phyloP scores from a whole-genome alignment of 2,113 vertebrate species.

The Microtus montanus region DNA sequence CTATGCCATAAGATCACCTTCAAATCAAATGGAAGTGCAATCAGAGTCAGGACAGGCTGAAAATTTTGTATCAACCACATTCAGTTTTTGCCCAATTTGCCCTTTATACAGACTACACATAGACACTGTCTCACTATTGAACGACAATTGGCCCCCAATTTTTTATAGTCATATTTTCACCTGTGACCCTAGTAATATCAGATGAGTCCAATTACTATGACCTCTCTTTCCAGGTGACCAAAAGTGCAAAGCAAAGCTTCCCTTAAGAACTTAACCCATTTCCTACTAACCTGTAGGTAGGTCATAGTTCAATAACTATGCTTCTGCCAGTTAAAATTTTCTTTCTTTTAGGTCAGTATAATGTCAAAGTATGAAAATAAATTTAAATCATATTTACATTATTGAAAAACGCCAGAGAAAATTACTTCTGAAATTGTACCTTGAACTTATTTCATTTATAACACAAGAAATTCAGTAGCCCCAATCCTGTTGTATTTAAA shows the following conservation, averaged over 20 bases:
- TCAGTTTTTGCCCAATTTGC: no score
- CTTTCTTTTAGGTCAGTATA: conserved; percentile 24
- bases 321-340: conserved; percentile 1
- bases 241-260: conserved; percentile 1
- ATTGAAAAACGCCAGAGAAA: conserved; percentile 1
- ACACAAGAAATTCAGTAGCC: neutral
- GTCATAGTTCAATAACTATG: neutral
- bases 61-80: no score
- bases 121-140: conserved; percentile 37
- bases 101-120: conserved; percentile 41
- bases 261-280: neutral
- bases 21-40: no score
- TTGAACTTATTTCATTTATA: conserved; percentile 7
- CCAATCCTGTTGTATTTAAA: neutral
- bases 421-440: conserved; percentile 11
- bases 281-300: neutral
- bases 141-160: conserved; percentile 39
- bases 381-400: neutral
- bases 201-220: neutral
- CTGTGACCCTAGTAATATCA: conserved; percentile 5
- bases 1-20: no score
- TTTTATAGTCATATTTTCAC: conserved; percentile 37
- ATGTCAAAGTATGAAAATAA: conserved; percentile 3
- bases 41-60: no score
- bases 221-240: neutral